These are phyloP conservation scores for Natrix natrix DNA, from an alignment of 2,797 vertebrate genomes.

Conservation along the genomic window DNA sequence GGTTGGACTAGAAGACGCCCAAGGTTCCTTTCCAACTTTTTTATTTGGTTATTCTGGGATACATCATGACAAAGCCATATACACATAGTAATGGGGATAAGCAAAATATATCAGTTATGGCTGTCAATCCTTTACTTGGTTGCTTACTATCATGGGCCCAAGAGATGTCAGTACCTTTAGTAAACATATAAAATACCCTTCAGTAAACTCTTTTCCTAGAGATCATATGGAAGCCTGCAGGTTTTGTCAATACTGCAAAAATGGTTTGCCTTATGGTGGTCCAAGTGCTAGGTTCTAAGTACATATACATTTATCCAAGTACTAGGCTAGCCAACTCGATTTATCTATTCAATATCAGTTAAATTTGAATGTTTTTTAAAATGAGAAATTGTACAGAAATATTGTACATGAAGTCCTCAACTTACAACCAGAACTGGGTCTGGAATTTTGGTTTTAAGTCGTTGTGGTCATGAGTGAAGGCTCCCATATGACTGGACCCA, in stretches of 20 bases:
- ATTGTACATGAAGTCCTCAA: not conserved
- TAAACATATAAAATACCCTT: not conserved
- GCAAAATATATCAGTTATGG: not conserved
- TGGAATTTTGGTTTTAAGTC: not conserved
- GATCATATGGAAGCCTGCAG: not conserved
- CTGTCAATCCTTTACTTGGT: not conserved
- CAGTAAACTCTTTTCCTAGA: not conserved
- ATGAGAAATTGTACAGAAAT: not conserved
- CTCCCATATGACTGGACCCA: not conserved
- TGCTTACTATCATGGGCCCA: not conserved
- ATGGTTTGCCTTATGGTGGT: not conserved
- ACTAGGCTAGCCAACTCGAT: not conserved
- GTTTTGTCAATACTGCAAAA: not conserved
- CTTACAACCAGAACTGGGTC: not conserved
- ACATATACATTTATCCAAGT: not conserved
- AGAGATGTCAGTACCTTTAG: not conserved
- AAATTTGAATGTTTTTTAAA: not conserved
- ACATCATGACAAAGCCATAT: not conserved
- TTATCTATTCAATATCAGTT: not conserved
- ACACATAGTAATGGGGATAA: not conserved
- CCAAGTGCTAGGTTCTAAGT: not conserved
- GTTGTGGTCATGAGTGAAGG: fast-evolving
- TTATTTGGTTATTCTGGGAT: too few relatives aligned
- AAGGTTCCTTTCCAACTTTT: too few relatives aligned
- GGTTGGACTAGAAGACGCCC: too few relatives aligned